Evolutionary conservation across 2,797 vertebrate species (phyloP), one percentile per base, ranked within the genome.

Genomic region (Molossus alvarezi): DNA sequence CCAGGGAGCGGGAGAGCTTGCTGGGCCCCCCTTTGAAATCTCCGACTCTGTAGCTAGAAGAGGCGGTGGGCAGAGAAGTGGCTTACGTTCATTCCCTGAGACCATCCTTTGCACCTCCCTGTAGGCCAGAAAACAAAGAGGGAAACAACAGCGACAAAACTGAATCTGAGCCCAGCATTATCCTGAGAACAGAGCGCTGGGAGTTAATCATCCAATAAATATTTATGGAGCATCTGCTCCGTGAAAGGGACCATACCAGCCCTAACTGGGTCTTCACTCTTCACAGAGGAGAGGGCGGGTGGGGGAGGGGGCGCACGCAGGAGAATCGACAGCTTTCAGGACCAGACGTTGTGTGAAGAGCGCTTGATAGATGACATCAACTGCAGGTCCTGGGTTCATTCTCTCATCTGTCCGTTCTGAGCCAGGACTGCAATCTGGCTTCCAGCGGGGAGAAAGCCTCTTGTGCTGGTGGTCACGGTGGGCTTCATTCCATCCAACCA

Each of bases 121-220:
- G 14, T 3, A 73, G 73, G 45, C 18, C 27, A 71, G 71, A 80
- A 86, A 90, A 45, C 79, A 73, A 62, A 82, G 69, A 88, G 14
- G 12, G 62, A 80, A 96, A 69, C 76, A 58, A 69, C 27, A 64
- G 13, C 7, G 17, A 67, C 25, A 87, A 65, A 83, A 79, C 60
- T 25, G 25, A 86, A 41, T 33, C 64, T 45, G 79, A 93, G 79
- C 79, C 84, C 60, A 33, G 58, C 58, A 9, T 75, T 92, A 55
- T 79, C 77, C 71, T 58, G 76, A 69, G 90, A 69, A 53, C 81
- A 33, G 23, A 93, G 82, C 15, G 0, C 71, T 9, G 76, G 73
- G 82, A 85, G 37, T 84, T 84, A 92, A 85, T 82, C 88, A 67
- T 71, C 41, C 62, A 69, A 25, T 81, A 57, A 92, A 81, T 77